Conservation (phyloP, 1,140 invertebrate genomes). For the Holotrichia oblita region DNA sequence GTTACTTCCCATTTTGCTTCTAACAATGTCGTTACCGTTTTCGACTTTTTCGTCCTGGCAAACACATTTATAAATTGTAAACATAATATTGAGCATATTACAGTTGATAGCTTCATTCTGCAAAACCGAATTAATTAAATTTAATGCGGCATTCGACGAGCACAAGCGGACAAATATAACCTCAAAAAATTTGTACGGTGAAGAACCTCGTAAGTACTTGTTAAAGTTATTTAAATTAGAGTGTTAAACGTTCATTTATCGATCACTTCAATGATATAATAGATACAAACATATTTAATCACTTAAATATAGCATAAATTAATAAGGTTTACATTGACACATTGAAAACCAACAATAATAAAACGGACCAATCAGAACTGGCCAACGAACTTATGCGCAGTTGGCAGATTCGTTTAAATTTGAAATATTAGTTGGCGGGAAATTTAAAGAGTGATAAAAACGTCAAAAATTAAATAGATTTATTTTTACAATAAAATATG, state of each 20-base stretch:
- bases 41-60: constrained; percentile 69
- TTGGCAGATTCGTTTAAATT: constrained; percentile 10
- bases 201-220: constrained; percentile 15
- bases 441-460: too few relatives aligned
- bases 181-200: not conserved
- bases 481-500: not conserved
- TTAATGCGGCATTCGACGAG: not conserved
- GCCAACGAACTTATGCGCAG: constrained; percentile 30
- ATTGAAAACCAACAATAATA: constrained; percentile 35
- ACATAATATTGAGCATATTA: constrained; percentile 35
- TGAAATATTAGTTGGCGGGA: not conserved
- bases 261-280: not conserved
- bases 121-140: not conserved
- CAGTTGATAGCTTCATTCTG: constrained; percentile 39
- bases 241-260: not conserved
- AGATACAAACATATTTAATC: not conserved
- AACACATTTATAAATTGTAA: constrained; percentile 45
- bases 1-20: constrained; percentile 95
- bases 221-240: not conserved
- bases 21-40: constrained; percentile 86
- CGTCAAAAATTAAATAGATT: too few relatives aligned
- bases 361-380: not conserved
- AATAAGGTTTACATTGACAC: not conserved
- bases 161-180: not conserved
- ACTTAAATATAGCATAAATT: too few relatives aligned